A percentile compares a stretch with the other conserved stretches of the same genome.
phyloP scores from a whole-genome alignment of 2,113 vertebrate genomes.

The Neopipo cinnamomea region DNA sequence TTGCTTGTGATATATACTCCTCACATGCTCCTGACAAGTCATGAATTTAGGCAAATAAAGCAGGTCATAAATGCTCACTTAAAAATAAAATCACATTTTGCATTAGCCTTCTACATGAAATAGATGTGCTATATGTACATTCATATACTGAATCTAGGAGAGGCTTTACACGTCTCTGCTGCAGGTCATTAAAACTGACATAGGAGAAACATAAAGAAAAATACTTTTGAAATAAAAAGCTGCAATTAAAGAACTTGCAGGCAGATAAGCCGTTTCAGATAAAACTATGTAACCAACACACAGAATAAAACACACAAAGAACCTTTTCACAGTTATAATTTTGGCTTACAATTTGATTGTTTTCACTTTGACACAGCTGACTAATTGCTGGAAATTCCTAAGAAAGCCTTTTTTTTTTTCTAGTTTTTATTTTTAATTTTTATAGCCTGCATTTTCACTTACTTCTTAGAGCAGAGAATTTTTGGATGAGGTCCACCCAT shows the following conservation, averaged over 20 bases:
- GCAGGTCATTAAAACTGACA: neutral
- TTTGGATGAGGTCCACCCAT: fast-evolving
- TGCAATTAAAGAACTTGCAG: neutral
- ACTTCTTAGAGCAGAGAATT: neutral
- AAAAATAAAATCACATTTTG: neutral
- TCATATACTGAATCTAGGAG: neutral
- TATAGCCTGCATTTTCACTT: neutral
- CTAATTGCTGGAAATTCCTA: neutral
- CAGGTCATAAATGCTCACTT: neutral
- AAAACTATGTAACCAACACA: neutral
- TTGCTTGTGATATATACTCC: neutral
- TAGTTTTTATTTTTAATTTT: too few species aligned
- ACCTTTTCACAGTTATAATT: neutral
- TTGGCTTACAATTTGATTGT: neutral
- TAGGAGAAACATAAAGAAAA: neutral
- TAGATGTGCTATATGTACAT: neutral
- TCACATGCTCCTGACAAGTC: neutral
- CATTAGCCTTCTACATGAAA: neutral
- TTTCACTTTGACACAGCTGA: neutral
- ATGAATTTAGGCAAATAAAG: neutral
- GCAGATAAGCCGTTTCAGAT: neutral
- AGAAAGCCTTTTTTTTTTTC: neutral
- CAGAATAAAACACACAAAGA: neutral
- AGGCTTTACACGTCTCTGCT: neutral
- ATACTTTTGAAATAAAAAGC: neutral